Evolutionary conservation across 2,888 invertebrate genomes (phyloP).

Genomic region (Lycia hirtaria): DNA sequence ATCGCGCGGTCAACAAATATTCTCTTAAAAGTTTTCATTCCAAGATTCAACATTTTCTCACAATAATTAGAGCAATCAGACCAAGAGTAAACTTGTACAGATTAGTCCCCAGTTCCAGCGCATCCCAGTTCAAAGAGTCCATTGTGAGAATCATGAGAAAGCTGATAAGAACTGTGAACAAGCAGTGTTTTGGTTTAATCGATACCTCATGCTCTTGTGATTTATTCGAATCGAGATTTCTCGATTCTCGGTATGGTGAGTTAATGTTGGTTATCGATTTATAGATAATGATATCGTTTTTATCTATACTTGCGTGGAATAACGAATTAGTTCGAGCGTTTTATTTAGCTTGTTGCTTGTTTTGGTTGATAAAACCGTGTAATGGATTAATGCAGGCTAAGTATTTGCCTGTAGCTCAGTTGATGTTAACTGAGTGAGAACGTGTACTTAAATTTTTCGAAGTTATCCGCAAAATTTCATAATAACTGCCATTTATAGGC

Average conservation of each 20-base stretch:
- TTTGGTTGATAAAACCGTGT: background rate
- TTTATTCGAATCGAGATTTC: slow-evolving; percentile 44
- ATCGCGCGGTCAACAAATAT: too few species aligned
- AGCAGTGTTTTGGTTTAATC: slow-evolving; percentile 43
- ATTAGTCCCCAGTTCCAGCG: slow-evolving; percentile 10
- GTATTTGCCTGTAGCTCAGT: too few species aligned
- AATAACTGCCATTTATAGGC: too few species aligned
- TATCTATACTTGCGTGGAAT: slow-evolving; percentile 10
- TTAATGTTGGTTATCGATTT: slow-evolving; percentile 38
- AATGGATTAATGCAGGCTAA: too few species aligned
- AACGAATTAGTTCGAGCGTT: slow-evolving; percentile 7
- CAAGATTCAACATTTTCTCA: too few species aligned
- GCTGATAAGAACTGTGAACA: slow-evolving; percentile 50
- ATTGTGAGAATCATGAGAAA: slow-evolving; percentile 61
- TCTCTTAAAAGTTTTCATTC: too few species aligned
- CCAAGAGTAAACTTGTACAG: slow-evolving; percentile 15
- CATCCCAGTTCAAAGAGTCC: slow-evolving; percentile 50
- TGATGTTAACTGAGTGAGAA: too few species aligned
- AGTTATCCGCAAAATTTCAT: too few species aligned
- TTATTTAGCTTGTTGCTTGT: background rate
- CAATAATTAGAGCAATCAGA: slow-evolving; percentile 20
- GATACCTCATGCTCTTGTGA: slow-evolving; percentile 43
- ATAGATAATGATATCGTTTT: slow-evolving; percentile 30
- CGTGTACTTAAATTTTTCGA: too few species aligned
- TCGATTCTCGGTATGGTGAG: slow-evolving; percentile 34